Evolutionary conservation across 2,113 vertebrate genomes (phyloP), one percentile per base, ranked within the genome.

Genomic region (Percina caprodes): DNA sequence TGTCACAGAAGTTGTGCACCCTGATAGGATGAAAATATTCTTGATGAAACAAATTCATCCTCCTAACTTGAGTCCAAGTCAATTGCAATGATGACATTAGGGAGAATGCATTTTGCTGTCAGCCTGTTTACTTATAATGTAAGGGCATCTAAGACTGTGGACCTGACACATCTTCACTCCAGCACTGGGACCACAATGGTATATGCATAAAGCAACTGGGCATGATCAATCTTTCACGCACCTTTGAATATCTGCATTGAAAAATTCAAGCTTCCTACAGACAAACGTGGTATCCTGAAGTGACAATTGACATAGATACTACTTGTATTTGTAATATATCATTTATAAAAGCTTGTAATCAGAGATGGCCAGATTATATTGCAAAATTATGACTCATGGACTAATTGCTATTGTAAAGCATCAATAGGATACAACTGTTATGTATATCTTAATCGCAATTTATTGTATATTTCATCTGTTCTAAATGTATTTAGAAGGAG

Each of bases 91-190:
- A 39, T 55, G 26, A 2, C 30, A n/a, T 74, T 13, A n/a, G 14
- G 21, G 7, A 51, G 48, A 51, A 14, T 30, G 60, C 21, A 52
- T 71, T 67, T 84, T 55, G 21, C 68, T 73, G 26, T 39, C 10
- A 4, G 42, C 33, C 39, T 30, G 46, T 66, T 77, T 68, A 66
- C 49, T 8, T 26, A 2, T 15, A 39, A 12, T 23, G 35, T 56
- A 16, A 61, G 5, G 16, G 35, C 35, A 61, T 46, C 12, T 48
- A 16, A 70, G 23, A 60, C 11, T 23, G 48, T 75, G 13, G 23
- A 62, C 55, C 69, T 33, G 51, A 30, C 72, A 70, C 19, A 48
- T 45, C 14, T 56, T 69, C 46, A 59, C 21, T 59, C 14, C 14
- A 68, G 23, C 18, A 35, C 33, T 62, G 56, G 19, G 56, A 5